Percentiles rank a stretch among this genome's conserved stretches.
These are phyloP conservation scores for Arctocebus calabarensis DNA, from an alignment of 2,797 vertebrate genomes.

Conservation along the genomic window DNA sequence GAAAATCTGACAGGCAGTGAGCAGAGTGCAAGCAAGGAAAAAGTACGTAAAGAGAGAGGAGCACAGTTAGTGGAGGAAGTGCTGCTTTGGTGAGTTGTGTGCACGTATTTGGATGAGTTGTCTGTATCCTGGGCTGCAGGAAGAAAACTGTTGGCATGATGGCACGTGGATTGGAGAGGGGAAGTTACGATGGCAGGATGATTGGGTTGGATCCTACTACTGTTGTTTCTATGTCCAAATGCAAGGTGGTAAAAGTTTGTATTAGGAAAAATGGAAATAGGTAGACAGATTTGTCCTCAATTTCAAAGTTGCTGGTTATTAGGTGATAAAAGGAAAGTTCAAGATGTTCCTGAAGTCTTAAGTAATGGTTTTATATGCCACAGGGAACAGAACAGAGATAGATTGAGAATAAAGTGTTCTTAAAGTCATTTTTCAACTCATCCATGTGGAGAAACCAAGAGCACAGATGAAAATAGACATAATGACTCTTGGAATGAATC, in stretches of 20 bases:
- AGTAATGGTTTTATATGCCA: background rate
- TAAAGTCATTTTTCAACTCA: background rate
- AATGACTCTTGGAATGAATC: background rate
- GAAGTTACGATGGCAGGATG: background rate
- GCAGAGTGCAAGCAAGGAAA: background rate
- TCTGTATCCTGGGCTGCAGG: background rate
- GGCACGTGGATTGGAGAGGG: background rate
- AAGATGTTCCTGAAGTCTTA: background rate
- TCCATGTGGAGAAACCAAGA: background rate
- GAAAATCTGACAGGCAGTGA: background rate
- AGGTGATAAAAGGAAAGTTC: slow-evolving; percentile 1
- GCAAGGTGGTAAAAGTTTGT: background rate
- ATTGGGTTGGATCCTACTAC: background rate
- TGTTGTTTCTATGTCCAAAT: background rate
- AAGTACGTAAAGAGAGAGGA: background rate
- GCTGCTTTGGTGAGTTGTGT: background rate
- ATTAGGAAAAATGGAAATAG: background rate
- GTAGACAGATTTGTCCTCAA: background rate
- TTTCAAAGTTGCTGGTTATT: background rate
- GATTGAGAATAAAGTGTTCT: background rate
- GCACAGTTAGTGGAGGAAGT: background rate
- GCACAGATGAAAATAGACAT: background rate
- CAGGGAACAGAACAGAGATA: background rate
- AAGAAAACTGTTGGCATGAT: background rate
- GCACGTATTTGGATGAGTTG: background rate